Conservation (phyloP, 2,797 vertebrate genomes). For the Phoeniculus purpureus region DNA sequence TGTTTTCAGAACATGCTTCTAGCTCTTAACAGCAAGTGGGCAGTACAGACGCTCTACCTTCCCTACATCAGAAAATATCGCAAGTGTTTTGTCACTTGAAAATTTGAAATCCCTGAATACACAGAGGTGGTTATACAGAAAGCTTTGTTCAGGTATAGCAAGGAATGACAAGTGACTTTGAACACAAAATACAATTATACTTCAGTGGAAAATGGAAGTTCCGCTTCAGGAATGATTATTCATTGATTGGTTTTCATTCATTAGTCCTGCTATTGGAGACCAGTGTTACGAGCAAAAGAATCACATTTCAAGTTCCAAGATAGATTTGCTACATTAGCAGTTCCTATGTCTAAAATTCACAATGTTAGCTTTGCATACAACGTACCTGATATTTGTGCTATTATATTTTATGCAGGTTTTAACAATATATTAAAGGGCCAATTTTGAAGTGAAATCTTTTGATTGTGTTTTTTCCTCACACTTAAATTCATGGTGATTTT, state of each 20-base stretch:
- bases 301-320: neutral
- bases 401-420: neutral
- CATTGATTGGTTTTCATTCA: neutral
- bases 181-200: neutral
- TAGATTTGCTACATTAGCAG: neutral
- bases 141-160: neutral
- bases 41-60: neutral
- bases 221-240: neutral
- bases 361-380: neutral
- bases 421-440: neutral
- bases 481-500: neutral
- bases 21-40: rapidly evolving
- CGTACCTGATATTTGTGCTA: neutral
- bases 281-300: neutral
- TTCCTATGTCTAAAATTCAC: neutral
- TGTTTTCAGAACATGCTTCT: neutral
- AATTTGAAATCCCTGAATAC: neutral
- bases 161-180: rapidly evolving
- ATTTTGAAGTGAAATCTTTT: neutral
- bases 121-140: neutral
- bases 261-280: neutral
- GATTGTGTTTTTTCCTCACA: neutral
- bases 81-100: neutral
- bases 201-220: neutral
- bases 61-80: neutral